A percentile compares a stretch with the other conserved stretches of the same genome.
Conservation (phyloP, 1,140 invertebrate genomes). For the Zaprionus nigranus region DNA sequence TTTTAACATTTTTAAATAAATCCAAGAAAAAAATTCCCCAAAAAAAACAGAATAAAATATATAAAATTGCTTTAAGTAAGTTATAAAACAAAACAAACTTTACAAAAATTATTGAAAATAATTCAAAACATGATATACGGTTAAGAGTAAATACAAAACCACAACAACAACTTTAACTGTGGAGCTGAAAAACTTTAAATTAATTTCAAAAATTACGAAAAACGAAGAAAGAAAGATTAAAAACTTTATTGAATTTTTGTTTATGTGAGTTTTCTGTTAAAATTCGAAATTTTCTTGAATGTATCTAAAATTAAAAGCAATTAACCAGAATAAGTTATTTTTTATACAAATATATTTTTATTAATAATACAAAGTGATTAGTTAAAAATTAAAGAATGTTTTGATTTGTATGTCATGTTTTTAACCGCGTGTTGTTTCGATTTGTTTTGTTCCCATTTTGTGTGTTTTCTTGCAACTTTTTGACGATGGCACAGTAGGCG, state of each 20-base stretch:
- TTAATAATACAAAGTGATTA: conserved; percentile 26
- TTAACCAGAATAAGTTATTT: conserved; percentile 56
- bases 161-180: conserved; percentile 45
- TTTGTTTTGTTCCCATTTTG: conserved; percentile 44
- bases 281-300: conserved; percentile 65
- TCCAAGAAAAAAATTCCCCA: conserved; percentile 41
- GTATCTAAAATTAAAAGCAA: conserved; percentile 33
- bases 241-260: conserved; percentile 25
- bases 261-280: conserved; percentile 67
- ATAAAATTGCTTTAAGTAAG: conserved; percentile 75
- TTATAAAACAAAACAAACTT: conserved; percentile 57
- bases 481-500: conserved; percentile 55
- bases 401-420: conserved; percentile 55
- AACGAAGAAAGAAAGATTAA: background rate
- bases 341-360: conserved; percentile 39
- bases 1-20: conserved; percentile 69
- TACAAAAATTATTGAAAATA: conserved; percentile 77
- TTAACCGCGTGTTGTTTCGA: conserved; percentile 56
- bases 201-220: conserved; percentile 73
- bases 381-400: conserved; percentile 27
- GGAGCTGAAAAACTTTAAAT: conserved; percentile 68
- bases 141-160: conserved; percentile 28
- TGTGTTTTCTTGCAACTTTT: conserved; percentile 70
- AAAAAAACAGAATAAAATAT: conserved; percentile 27
- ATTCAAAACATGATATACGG: conserved; percentile 59